phyloP scores from a whole-genome alignment of 2,888 invertebrate species.

The Germaria angustata region DNA sequence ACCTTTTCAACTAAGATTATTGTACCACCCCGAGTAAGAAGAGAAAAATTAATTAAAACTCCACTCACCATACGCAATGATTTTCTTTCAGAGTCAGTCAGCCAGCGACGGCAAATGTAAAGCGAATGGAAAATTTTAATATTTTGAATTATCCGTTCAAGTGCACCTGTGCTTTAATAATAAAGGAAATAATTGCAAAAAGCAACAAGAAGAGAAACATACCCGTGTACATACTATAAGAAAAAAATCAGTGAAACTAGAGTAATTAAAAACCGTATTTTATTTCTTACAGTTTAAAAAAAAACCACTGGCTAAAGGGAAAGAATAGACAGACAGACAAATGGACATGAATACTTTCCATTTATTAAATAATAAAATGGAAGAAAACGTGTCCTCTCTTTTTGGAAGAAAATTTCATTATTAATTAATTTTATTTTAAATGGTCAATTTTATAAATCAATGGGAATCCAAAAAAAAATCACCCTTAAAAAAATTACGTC shows the following conservation, averaged over 20 bases:
- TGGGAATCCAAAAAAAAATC: no score
- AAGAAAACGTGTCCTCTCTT: not conserved
- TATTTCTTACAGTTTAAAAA: not conserved
- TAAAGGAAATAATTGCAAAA: constrained; percentile 42
- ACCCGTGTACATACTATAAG: not conserved
- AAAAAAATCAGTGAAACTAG: not conserved
- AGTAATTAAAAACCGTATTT: not conserved
- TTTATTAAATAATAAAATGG: not conserved
- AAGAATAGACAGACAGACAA: not conserved
- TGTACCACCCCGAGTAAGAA: not conserved
- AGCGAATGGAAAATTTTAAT: constrained; percentile 52
- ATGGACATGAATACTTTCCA: not conserved
- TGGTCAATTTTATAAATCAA: no score
- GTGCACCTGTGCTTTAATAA: constrained; percentile 61
- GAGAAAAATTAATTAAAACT: constrained; percentile 50
- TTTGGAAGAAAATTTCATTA: no score
- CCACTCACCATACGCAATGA: constrained; percentile 32
- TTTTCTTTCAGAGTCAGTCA: constrained; percentile 22
- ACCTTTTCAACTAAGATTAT: constrained; percentile 26
- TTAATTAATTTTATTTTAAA: no score
- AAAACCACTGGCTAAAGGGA: not conserved
- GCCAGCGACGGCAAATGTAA: constrained; percentile 34
- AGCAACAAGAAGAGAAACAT: constrained; percentile 6
- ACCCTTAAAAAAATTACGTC: no score
- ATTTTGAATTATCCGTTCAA: constrained; percentile 61